Evolutionary conservation across 2,888 invertebrate species (phyloP).

Genomic region (Lacanobia wlatinum): DNA sequence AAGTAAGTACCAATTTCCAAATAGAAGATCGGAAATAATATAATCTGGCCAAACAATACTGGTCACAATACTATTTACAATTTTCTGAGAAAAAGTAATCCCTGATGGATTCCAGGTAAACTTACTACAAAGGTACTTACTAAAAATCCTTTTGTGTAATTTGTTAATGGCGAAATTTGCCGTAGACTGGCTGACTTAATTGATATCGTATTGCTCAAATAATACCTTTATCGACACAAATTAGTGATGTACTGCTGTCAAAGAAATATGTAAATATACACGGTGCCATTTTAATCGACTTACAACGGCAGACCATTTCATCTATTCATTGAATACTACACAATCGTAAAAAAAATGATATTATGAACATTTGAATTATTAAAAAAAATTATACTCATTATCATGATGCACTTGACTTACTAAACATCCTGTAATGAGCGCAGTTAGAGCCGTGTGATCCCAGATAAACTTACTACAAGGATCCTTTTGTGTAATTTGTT

Average conservation of each 20-base stretch:
- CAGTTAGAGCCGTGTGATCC: too few relatives aligned
- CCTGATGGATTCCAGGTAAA: constrained; percentile 21
- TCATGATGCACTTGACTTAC: too few relatives aligned
- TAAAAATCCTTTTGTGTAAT: constrained; percentile 27
- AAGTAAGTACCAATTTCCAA: constrained; percentile 16
- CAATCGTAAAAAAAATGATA: too few relatives aligned
- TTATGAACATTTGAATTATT: too few relatives aligned
- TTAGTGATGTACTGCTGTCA: constrained; percentile 3
- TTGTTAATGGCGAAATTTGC: constrained; percentile 41
- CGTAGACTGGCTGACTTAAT: constrained; percentile 24
- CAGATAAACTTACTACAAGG: constrained; percentile 13
- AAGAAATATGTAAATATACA: neutral
- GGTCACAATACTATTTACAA: neutral
- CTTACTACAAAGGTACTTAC: constrained; percentile 3
- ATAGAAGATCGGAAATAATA: constrained; percentile 3
- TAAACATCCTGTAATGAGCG: too few relatives aligned
- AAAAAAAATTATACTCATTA: too few relatives aligned
- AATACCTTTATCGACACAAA: constrained; percentile 29
- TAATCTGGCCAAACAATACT: constrained; percentile 1
- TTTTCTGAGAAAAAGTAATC: constrained; percentile 14
- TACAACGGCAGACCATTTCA: too few relatives aligned
- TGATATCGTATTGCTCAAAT: constrained; percentile 29
- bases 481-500: constrained; percentile 33
- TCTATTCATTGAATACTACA: too few relatives aligned
- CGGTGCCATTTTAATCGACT: too few relatives aligned